Evolutionary conservation across 2,113 vertebrate genomes (phyloP), one percentile per base, ranked within the genome.

Genomic region (Cheilinus undulatus): DNA sequence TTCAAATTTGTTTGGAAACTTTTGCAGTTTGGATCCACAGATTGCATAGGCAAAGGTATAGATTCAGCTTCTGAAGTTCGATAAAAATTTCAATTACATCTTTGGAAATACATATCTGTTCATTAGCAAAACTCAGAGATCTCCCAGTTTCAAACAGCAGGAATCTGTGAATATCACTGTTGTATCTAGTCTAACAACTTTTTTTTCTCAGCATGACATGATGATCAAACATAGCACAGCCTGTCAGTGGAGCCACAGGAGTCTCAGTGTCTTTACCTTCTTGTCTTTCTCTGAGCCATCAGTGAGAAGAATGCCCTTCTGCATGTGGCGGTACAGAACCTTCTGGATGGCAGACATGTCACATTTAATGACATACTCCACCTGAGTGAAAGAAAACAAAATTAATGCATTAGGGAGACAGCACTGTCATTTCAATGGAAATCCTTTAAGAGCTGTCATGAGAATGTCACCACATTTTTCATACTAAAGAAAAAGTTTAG

Each of bases 261-360:
- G 1, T 32, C 17, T 46, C 0, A 3, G 8, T 11, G 2, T 1
- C 7, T 14, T 3, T 90, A 99, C 98, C 97, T 99, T 99, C 91
- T 99, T 99, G 83, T 99, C 98, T 77, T 99, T 99, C 91, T 99
- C 98, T 1, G 98, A 99, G 62, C 98, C 98, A 1, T 99, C 98
- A 0, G 98, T 99, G 42, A 99, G 97, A n/a, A 99, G 97, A 80
- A 99, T 98, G 19, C 98, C 97, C 83, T 96, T 99, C 90, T 99
- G 98, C 98, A 99, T 99, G 76, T 99, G 98, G 43, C 98, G 95
- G 68, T 99, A 99, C 22, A 99, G 89, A 69, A 99, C 95, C 92
- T 98, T 99, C 88, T 99, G 98, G 52, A 99, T 97, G 19, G 98
- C 97, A 19, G 97, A 98, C 98, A 99, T 99, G 89, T 99, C 98